Evolutionary conservation across 2,113 vertebrate genomes (phyloP).

Genomic region (Cynocephalus volans): DNA sequence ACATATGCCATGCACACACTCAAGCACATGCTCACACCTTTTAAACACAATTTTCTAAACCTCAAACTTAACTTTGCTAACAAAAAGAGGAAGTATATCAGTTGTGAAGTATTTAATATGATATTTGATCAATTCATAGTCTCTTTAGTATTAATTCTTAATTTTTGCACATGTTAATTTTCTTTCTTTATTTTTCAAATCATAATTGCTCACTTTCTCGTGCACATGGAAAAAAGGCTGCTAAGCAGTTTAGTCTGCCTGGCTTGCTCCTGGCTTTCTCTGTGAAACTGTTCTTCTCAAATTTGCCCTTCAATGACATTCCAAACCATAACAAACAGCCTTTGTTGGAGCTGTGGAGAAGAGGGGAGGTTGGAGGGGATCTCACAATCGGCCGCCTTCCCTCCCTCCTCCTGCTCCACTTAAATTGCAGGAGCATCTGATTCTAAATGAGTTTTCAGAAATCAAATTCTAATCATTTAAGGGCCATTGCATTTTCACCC

Average conservation of each 20-base stretch:
- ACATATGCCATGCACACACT: too few species aligned
- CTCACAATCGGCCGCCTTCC: not conserved
- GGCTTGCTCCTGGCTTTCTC: not conserved
- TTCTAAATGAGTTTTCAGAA: conserved; percentile 54
- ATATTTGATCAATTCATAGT: not conserved
- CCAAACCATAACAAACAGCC: not conserved
- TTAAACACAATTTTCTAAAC: not conserved
- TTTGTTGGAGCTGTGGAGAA: not conserved
- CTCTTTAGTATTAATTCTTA: not conserved
- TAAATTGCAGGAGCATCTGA: not conserved
- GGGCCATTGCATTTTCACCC: not conserved
- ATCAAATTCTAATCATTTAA: conserved; percentile 40
- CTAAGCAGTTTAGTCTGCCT: not conserved
- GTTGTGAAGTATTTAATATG: not conserved
- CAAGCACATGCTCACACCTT: not conserved
- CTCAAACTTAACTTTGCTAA: not conserved
- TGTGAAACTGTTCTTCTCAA: not conserved
- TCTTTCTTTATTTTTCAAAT: not conserved
- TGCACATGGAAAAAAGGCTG: not conserved
- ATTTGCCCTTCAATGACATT: not conserved
- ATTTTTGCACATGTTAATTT: not conserved
- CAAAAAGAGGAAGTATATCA: accelerated
- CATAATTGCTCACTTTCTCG: not conserved
- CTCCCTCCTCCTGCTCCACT: too few species aligned
- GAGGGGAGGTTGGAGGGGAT: too few species aligned